phyloP scores from a whole-genome alignment of 2,888 invertebrate species.

The Nemotelus pantherinus region DNA sequence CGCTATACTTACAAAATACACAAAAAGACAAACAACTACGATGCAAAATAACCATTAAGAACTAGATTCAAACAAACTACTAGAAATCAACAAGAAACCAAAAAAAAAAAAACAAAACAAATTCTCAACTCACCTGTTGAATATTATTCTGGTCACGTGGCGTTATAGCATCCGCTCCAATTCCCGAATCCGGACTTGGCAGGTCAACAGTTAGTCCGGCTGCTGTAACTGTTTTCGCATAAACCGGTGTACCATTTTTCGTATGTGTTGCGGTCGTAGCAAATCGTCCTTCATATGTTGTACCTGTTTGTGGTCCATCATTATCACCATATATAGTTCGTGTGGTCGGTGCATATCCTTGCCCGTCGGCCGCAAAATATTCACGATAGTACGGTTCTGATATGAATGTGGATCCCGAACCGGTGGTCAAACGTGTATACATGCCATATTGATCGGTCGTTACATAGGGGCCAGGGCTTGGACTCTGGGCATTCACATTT shows the following conservation, averaged over 20 bases:
- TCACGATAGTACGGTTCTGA: slow-evolving; percentile 80
- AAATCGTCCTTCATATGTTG: slow-evolving; percentile 63
- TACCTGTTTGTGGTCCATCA: slow-evolving; percentile 61
- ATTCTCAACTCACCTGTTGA: slow-evolving; percentile 80
- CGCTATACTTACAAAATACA: slow-evolving; percentile 9
- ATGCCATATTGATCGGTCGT: slow-evolving; percentile 64
- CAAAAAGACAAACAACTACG: background rate
- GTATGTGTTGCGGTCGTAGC: slow-evolving; percentile 57
- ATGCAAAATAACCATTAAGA: background rate
- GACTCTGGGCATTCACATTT: slow-evolving; percentile 63
- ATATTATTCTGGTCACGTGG: slow-evolving; percentile 89
- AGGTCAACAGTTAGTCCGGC: slow-evolving; percentile 91
- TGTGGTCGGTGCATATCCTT: slow-evolving; percentile 62
- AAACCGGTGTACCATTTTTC: slow-evolving; percentile 61
- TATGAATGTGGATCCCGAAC: slow-evolving; percentile 69
- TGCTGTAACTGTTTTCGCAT: slow-evolving; percentile 70
- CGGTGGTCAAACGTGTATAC: slow-evolving; percentile 62
- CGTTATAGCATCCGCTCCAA: slow-evolving; percentile 92
- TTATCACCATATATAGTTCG: slow-evolving; percentile 62
- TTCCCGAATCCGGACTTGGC: slow-evolving; percentile 95
- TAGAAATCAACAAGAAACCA: too few species aligned
- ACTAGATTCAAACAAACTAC: background rate
- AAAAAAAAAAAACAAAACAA: slow-evolving; percentile 14
- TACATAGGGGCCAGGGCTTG: slow-evolving; percentile 65
- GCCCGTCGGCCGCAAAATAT: slow-evolving; percentile 73